Conservation (phyloP, 2,797 vertebrate genomes). For the Eupleurogrammus muticus region DNA sequence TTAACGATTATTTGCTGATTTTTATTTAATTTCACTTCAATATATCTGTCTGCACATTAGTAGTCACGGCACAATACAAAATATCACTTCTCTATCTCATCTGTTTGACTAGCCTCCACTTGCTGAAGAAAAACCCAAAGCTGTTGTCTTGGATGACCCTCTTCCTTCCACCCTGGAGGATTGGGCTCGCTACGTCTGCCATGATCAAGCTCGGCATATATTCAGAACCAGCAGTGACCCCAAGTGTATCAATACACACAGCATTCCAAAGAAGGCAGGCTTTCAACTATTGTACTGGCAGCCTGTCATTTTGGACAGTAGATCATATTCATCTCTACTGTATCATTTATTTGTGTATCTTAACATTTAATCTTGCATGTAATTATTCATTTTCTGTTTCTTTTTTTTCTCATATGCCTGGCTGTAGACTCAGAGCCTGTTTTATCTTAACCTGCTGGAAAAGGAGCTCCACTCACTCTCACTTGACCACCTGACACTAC, state of each 20-base stretch:
- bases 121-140: constrained; percentile 76
- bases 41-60: not conserved
- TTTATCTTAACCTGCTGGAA: constrained; percentile 88
- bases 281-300: not conserved
- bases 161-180: constrained; percentile 81
- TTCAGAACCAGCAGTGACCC: constrained; percentile 79
- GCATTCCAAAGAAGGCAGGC: constrained; percentile 85
- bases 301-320: not conserved
- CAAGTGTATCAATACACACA: constrained; percentile 81
- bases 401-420: constrained; percentile 24
- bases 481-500: constrained; percentile 86
- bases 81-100: not conserved
- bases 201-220: constrained; percentile 77
- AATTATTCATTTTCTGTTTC: no score
- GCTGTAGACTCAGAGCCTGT: constrained; percentile 86
- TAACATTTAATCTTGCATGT: no score
- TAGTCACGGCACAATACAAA: not conserved
- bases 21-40: not conserved
- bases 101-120: constrained; percentile 47
- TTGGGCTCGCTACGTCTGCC: constrained; percentile 89
- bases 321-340: not conserved
- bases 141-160: constrained; percentile 37
- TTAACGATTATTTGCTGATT: not conserved
- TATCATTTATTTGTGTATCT: not conserved
- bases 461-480: constrained; percentile 83